These are phyloP conservation scores for Temnothorax rugatulus DNA, from an alignment of 2,888 invertebrate species.

Conservation along the genomic window DNA sequence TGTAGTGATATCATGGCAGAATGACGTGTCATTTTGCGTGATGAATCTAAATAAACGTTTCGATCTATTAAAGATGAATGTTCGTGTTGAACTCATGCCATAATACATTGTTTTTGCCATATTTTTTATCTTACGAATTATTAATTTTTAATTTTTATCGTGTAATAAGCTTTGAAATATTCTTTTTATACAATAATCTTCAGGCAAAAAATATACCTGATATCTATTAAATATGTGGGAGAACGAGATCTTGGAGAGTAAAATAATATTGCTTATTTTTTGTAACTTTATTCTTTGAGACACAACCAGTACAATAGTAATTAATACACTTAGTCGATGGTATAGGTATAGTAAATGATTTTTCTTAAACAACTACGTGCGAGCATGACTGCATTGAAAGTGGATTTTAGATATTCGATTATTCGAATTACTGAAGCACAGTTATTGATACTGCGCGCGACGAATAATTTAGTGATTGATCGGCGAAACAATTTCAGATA, in stretches of 20 bases:
- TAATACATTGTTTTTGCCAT: background rate
- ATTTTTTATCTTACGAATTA: background rate
- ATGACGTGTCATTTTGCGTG: background rate
- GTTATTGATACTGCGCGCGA: background rate
- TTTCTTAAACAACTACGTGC: background rate
- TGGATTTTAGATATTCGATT: conserved; percentile 20
- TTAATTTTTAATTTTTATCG: background rate
- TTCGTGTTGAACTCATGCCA: background rate
- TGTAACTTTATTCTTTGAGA: background rate
- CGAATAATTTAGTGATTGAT: conserved; percentile 34
- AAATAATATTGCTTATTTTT: background rate
- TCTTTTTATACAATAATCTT: background rate
- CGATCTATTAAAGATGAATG: conserved; percentile 13
- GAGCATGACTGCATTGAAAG: background rate
- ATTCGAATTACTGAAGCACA: conserved; percentile 12
- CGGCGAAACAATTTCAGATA: background rate
- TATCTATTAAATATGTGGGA: background rate
- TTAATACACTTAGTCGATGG: background rate
- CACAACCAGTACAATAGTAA: background rate
- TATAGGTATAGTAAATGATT: background rate
- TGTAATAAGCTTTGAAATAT: background rate
- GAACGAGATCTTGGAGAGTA: background rate
- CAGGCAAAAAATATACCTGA: background rate
- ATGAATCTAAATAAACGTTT: conserved; percentile 6
- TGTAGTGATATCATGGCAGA: conserved; percentile 11